phyloP scores from a whole-genome alignment of 2,888 invertebrate species.

The Phortica magna region DNA sequence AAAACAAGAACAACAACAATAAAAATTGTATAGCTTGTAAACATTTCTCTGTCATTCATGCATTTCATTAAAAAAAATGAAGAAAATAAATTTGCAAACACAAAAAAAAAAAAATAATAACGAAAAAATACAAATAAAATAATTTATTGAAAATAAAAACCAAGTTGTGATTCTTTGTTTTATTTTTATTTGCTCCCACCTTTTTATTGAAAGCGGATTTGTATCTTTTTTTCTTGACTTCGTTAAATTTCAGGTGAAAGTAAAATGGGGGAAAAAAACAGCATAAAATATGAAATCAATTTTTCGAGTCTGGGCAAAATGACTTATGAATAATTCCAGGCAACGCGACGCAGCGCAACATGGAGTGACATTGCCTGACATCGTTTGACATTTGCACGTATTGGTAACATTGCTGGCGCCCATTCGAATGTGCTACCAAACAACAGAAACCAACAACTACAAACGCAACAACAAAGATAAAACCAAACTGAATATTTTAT shows the following conservation, averaged over 20 bases:
- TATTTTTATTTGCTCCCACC: constrained; percentile 15
- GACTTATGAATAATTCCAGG: background rate
- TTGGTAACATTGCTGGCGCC: background rate
- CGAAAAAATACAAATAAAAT: constrained; percentile 54
- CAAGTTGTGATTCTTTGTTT: background rate
- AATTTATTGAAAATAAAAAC: constrained; percentile 56
- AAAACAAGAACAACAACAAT: constrained; percentile 39
- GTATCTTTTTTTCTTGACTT: background rate
- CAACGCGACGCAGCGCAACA: background rate
- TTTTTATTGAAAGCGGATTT: constrained; percentile 19
- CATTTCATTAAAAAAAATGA: constrained; percentile 76
- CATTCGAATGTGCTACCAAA: constrained; percentile 3
- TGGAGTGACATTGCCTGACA: background rate
- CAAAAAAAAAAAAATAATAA: constrained; percentile 50
- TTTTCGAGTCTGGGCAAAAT: background rate
- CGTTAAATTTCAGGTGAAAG: constrained; percentile 10
- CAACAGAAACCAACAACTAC: constrained; percentile 31
- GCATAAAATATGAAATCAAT: constrained; percentile 14
- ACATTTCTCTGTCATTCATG: constrained; percentile 73
- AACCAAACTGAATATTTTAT: constrained; percentile 37
- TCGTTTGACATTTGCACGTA: background rate
- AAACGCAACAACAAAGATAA: constrained; percentile 8
- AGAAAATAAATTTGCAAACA: constrained; percentile 68
- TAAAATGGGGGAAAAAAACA: constrained; percentile 8
- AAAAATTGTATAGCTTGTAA: constrained; percentile 64